Percentiles rank a stretch among this genome's conserved stretches.
Evolutionary conservation across 2,888 invertebrate genomes (phyloP).

Genomic region (Nomada lathburiana): DNA sequence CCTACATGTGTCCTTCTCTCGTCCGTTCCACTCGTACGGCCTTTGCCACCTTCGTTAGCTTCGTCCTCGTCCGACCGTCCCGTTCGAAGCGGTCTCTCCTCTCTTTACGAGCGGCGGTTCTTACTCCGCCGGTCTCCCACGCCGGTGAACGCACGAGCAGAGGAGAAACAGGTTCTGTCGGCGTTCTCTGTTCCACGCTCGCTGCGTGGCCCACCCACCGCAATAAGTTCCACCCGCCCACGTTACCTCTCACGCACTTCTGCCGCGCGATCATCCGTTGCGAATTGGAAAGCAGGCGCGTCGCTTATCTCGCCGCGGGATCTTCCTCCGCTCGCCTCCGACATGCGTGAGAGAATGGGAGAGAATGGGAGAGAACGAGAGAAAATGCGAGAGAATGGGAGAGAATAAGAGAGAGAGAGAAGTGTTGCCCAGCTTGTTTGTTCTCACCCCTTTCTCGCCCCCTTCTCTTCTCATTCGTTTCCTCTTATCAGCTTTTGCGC

Average conservation of each 20-base stretch:
- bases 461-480: too few species aligned
- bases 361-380: too few species aligned
- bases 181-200: constrained; percentile 58
- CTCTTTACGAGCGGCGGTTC: background rate
- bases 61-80: background rate
- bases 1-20: too few species aligned
- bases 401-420: background rate
- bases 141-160: constrained; percentile 3
- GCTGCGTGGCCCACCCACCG: constrained; percentile 75
- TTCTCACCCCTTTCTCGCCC: too few species aligned
- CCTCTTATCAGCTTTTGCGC: too few species aligned
- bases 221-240: constrained; percentile 79
- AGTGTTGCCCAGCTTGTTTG: background rate
- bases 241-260: constrained; percentile 76
- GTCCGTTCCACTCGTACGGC: background rate
- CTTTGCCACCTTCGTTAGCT: background rate
- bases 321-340: constrained; percentile 42
- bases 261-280: constrained; percentile 77
- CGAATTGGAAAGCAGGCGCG: constrained; percentile 76
- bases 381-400: background rate
- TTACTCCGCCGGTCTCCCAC: background rate
- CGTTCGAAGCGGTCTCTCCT: background rate
- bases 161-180: constrained; percentile 46
- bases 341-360: background rate
- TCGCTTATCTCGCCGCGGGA: constrained; percentile 61